Base-by-base conservation (phyloP, 2,797 vertebrate genomes). In the Euphonia xanthogaster region DNA sequence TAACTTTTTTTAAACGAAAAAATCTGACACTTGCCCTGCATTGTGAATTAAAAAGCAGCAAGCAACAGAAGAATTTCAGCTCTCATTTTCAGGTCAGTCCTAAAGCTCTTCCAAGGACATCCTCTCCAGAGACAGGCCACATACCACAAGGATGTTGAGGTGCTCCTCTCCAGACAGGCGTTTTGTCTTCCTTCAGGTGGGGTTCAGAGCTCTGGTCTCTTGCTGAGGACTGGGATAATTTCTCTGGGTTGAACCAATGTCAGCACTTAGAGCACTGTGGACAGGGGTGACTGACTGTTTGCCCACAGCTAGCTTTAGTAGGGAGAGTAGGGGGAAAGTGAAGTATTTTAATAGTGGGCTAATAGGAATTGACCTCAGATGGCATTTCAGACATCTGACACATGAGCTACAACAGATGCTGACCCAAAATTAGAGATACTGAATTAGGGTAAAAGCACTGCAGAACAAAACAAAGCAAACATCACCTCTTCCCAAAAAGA, bases 301-400 rank as follows among this genome's bases (percentile, higher is more conserved):
- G 55, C 30, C n/a, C 16, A 57, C 0, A 2, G 40, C 18, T 48
- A 44, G 31, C 27, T 70, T 82, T 54, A 48, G 13, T 31, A 53
- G 28, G 1, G 3, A 54, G 35, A 81, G 28, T 14, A 19, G 30
- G n/a, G 27, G 12, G 31, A 21, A 78, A 18, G 24, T 44, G 9
- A 50, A 48, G 12, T 39, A 11, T 85, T 86, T 73, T 66, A 47
- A 27, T 18, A 51, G 25, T 24, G 16, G 6, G 18, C 39, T 86
- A 47, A 51, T 47, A 40, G 33, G 35, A 86, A 44, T 37, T 86
- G 66, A 81, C 67, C 40, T 90, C 71, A 72, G 35, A 63, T 89
- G 31, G 23, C 66, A 62, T 75, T 79, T 90, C n/a, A 58, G 76
- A 75, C 62, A 68, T 61, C 61, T 85, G 62, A 86, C 21, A 24